These are phyloP conservation scores for Didymodactylos carnosus DNA, from an alignment of 2,888 invertebrate genomes.

Conservation along the genomic window DNA sequence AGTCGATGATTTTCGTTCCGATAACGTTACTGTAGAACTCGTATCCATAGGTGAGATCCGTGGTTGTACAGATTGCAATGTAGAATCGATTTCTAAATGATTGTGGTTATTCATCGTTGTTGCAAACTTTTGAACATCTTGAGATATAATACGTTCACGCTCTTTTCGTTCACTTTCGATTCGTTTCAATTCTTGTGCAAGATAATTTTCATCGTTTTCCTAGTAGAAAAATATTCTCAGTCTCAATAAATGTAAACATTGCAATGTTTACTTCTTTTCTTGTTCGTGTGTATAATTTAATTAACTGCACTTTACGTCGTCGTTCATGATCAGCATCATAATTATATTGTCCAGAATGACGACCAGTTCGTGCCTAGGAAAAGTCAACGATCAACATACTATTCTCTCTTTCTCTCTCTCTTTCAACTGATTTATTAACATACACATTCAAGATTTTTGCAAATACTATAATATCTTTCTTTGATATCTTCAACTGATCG, in stretches of 20 bases:
- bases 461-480: slow-evolving; percentile 75
- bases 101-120: too few relatives aligned
- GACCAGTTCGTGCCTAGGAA: slow-evolving; percentile 44
- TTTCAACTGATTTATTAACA: too few relatives aligned
- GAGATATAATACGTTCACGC: slow-evolving; percentile 43
- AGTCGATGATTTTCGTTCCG: background rate
- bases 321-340: slow-evolving; percentile 89
- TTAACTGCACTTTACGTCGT: slow-evolving; percentile 72
- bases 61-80: background rate
- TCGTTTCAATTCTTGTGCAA: slow-evolving; percentile 69
- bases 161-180: slow-evolving; percentile 91
- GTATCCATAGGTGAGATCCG: too few relatives aligned
- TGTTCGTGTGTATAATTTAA: slow-evolving; percentile 72
- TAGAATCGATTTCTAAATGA: background rate
- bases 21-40: background rate
- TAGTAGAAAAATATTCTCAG: slow-evolving; percentile 31
- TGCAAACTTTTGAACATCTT: background rate
- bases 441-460: slow-evolving; percentile 43
- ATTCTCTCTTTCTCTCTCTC: too few relatives aligned
- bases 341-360: slow-evolving; percentile 53
- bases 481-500: slow-evolving; percentile 75
- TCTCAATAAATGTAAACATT: background rate
- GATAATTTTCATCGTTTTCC: slow-evolving; percentile 82
- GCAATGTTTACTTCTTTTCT: slow-evolving; percentile 54
- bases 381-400: slow-evolving; percentile 4